phyloP scores from a whole-genome alignment of 53 echinoderm and acorn worm genomes.

The Arbacia lixula region DNA sequence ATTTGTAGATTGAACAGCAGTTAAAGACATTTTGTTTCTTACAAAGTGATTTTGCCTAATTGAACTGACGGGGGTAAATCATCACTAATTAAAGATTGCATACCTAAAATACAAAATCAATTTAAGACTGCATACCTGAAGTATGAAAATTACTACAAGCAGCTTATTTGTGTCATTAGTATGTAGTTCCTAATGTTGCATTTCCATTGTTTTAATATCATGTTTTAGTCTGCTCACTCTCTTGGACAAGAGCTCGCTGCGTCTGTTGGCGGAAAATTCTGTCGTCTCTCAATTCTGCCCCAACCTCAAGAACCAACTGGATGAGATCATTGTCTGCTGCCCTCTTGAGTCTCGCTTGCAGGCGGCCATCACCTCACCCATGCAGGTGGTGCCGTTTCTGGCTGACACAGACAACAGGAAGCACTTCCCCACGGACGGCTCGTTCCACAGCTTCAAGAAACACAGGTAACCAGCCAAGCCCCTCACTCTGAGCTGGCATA shows the following conservation, averaged over 20 bases:
- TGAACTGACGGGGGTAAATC: too few species aligned
- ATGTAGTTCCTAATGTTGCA: too few species aligned
- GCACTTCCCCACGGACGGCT: slow-evolving; percentile 84
- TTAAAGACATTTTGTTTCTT: too few species aligned
- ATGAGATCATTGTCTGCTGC: slow-evolving; percentile 43
- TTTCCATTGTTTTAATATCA: too few species aligned
- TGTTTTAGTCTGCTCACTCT: slow-evolving; percentile 69
- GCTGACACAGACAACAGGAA: slow-evolving; percentile 95
- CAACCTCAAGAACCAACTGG: slow-evolving; percentile 60
- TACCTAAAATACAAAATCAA: too few species aligned
- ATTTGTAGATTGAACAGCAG: too few species aligned
- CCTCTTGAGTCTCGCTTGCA: slow-evolving; percentile 22
- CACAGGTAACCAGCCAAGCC: slow-evolving; percentile 69
- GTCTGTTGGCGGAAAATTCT: slow-evolving; percentile 68
- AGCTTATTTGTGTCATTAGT: too few species aligned
- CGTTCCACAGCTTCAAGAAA: slow-evolving; percentile 96
- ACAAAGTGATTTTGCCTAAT: too few species aligned
- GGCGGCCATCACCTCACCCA: slow-evolving; percentile 69
- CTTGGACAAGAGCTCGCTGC: slow-evolving; percentile 83
- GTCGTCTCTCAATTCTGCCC: slow-evolving; percentile 78
- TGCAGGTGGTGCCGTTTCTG: slow-evolving; percentile 87
- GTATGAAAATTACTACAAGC: too few species aligned
- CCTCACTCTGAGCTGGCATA: too few species aligned
- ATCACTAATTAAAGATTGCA: too few species aligned
- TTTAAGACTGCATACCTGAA: too few species aligned